These are phyloP conservation scores for Troglohyphantes excavatus DNA, from an alignment of 2,888 invertebrate species.

Conservation along the genomic window DNA sequence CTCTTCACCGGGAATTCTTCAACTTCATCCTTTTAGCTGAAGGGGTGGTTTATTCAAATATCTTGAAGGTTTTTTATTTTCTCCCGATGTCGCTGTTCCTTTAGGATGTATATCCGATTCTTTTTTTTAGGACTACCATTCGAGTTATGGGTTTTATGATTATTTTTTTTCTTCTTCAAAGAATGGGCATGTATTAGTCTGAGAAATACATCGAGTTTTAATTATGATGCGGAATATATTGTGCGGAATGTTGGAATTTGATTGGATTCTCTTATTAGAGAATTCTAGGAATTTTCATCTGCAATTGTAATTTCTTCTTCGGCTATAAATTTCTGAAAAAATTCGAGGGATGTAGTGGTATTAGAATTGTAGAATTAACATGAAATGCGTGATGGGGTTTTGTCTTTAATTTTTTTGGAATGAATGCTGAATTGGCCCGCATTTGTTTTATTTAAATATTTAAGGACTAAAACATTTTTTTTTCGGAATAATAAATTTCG, in stretches of 20 bases:
- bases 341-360: too few relatives aligned
- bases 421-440: too few relatives aligned
- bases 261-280: neutral
- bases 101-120: slow-evolving; percentile 22
- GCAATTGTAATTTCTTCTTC: neutral
- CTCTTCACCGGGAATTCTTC: slow-evolving; percentile 32
- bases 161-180: neutral
- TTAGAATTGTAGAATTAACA: too few relatives aligned
- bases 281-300: neutral
- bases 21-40: slow-evolving; percentile 65
- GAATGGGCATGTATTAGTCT: neutral
- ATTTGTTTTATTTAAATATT: too few relatives aligned
- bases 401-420: too few relatives aligned
- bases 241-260: neutral
- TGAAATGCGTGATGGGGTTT: too few relatives aligned
- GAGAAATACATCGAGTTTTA: neutral
- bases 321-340: too few relatives aligned
- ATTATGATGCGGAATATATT: neutral
- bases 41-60: slow-evolving; percentile 69
- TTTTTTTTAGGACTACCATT: neutral
- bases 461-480: too few relatives aligned
- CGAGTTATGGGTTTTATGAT: neutral
- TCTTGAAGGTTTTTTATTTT: slow-evolving; percentile 31
- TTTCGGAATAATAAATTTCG: too few relatives aligned
- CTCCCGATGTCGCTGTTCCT: slow-evolving; percentile 29